A percentile compares a stretch with the other conserved stretches of the same genome.
These are phyloP conservation scores for Ptychadena robeensis DNA, from an alignment of 2,797 vertebrate genomes.

Conservation along the genomic window DNA sequence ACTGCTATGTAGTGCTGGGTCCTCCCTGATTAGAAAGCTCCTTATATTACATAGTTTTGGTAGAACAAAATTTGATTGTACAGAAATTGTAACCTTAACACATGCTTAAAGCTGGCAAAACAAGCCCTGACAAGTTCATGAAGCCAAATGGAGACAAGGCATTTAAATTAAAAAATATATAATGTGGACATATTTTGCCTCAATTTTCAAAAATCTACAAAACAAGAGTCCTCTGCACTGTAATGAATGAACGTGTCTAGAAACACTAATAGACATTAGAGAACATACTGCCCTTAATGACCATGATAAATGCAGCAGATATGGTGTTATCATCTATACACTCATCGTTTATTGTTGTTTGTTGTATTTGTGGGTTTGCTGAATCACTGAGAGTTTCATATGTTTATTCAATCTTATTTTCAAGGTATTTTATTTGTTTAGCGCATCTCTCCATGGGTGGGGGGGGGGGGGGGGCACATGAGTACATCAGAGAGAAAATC, in stretches of 20 bases:
- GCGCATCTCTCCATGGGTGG: background rate
- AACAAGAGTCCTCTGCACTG: conserved; percentile 20
- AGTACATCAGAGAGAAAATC: no score
- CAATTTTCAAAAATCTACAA: background rate
- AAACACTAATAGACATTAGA: conserved; percentile 35
- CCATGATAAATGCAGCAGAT: conserved; percentile 35
- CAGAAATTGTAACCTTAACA: no score
- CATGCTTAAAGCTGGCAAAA: no score
- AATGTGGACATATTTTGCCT: no score
- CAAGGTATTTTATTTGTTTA: background rate
- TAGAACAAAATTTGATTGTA: no score
- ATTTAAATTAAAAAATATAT: no score
- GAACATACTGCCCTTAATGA: background rate
- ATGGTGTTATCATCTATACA: conserved; percentile 25
- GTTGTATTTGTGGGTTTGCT: conserved; percentile 23
- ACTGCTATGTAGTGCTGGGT: no score
- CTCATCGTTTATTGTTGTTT: conserved; percentile 41
- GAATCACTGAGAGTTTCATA: conserved; percentile 1
- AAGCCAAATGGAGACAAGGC: no score
- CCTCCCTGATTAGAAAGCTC: no score
- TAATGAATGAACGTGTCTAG: conserved; percentile 27
- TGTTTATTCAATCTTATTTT: background rate
- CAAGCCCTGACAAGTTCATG: no score
- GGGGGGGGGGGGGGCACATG: no score
- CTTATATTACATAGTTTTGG: no score